Evolutionary conservation across 2,888 invertebrate species (phyloP), one percentile per base, ranked within the genome.

Genomic region (Andrena fulva): DNA sequence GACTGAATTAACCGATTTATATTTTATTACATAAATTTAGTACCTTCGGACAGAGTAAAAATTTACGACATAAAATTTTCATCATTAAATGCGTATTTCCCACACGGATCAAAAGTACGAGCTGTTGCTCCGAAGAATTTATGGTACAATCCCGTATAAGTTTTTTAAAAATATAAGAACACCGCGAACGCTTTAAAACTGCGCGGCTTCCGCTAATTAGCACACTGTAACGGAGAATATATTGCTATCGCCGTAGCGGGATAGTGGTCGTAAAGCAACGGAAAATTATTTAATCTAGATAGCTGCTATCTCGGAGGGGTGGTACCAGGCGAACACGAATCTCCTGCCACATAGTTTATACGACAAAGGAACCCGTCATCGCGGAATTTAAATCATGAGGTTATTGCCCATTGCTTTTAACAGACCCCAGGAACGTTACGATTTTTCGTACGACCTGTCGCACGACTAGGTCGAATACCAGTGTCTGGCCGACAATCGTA

Each of bases 221-320:
- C 16, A n/a, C 56, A 20, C 56, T 33, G 33, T 10, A 29, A 42
- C 35, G 56, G 20, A 56, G 42, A 42, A 80, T 52, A 80, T 74
- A 75, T 80, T 60, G 66, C 62, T 80, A 80, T 75, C 81, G 33
- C 27, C 8, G 20, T n/a, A 8, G 33, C 8, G 4, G 10, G 35
- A 56, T 7, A 6, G 27, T 3, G 70, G 27, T 56, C 35, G 63
- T 76, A 68, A 82, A 71, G 42, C 31, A 63, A 24, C 10, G 50
- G 63, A 27, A 33, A 70, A 52, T 81, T 82, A 76, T 81, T 82
- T 81, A 63, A 82, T 75, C 67, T 71, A 70, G 81, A 82, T 82
- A 76, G 12, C 24, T 54, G 62, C 24, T 82, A 81, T 82, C 81
- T 70, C 20, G 12, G 1, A 33, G 2, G 2, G 10, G 29, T 8